These are phyloP conservation scores for Lithophane socia DNA, from an alignment of 2,888 invertebrate genomes.

Conservation along the genomic window DNA sequence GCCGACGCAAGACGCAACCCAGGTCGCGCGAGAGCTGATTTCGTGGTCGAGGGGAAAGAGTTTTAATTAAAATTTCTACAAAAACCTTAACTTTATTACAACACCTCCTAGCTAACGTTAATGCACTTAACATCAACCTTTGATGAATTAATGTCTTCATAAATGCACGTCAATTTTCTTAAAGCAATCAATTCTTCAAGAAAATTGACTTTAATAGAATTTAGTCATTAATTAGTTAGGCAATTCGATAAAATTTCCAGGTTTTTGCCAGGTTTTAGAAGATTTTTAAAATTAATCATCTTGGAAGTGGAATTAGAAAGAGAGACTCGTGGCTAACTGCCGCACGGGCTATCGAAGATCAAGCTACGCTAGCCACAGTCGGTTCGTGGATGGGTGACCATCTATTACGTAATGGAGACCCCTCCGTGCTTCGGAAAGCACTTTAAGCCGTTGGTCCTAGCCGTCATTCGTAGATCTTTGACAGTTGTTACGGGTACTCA, in stretches of 20 bases:
- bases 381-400: neutral
- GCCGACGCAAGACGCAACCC: too few relatives aligned
- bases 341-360: neutral
- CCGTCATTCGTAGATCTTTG: neutral
- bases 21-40: too few relatives aligned
- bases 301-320: neutral
- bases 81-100: constrained; percentile 6
- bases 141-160: constrained; percentile 21
- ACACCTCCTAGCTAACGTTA: neutral
- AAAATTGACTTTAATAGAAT: constrained; percentile 21
- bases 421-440: neutral
- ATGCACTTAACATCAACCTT: constrained; percentile 23
- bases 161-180: constrained; percentile 43
- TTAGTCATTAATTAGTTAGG: constrained; percentile 14
- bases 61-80: too few relatives aligned
- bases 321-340: neutral
- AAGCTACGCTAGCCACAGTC: neutral
- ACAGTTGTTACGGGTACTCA: neutral
- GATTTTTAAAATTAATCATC: neutral
- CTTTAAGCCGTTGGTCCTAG: neutral
- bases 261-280: neutral
- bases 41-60: too few relatives aligned
- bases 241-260: neutral
- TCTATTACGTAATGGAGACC: neutral
- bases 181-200: constrained; percentile 28